Evolutionary conservation across 30 jellyfish, hydroid and myxozoan genomes (phyloP).

Genomic region (Aurelia coerulea): DNA sequence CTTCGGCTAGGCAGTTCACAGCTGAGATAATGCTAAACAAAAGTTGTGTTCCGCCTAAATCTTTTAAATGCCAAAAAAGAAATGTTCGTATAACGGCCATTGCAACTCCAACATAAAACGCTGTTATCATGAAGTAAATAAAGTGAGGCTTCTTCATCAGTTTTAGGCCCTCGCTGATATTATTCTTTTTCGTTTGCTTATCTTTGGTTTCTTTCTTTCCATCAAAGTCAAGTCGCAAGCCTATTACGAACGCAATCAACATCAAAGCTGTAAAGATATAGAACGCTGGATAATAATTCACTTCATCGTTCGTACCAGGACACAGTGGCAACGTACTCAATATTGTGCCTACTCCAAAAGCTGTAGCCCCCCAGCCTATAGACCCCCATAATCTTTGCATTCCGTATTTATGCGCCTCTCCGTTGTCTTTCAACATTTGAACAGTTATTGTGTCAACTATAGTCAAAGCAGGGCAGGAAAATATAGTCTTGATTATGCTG

Average conservation of each 20-base stretch:
- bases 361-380: constrained; percentile 89
- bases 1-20: constrained; percentile 90
- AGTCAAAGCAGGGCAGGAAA: constrained; percentile 92
- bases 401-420: constrained; percentile 86
- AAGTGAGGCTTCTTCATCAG: constrained; percentile 73
- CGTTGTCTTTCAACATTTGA: constrained; percentile 73
- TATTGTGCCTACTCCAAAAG: constrained; percentile 94
- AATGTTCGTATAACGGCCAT: constrained; percentile 92
- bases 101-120: constrained; percentile 88
- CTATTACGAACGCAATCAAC: constrained; percentile 79
- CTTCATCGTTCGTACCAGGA: constrained; percentile 93
- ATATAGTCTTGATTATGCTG: constrained; percentile 81
- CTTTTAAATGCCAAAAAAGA: constrained; percentile 94
- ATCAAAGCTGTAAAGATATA: constrained; percentile 77
- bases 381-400: constrained; percentile 97
- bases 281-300: constrained; percentile 92
- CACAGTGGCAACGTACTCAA: constrained; percentile 82
- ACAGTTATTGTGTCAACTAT: constrained; percentile 92
- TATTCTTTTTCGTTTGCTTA: background rate
- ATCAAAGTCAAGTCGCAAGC: constrained; percentile 76
- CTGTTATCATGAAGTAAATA: constrained; percentile 66
- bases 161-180: constrained; percentile 67
- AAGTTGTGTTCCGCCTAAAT: constrained; percentile 92
- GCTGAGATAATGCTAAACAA: constrained; percentile 87
- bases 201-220: constrained; percentile 15